Base-by-base conservation (phyloP, 2,888 invertebrate species). In the Philereme vetulata region DNA sequence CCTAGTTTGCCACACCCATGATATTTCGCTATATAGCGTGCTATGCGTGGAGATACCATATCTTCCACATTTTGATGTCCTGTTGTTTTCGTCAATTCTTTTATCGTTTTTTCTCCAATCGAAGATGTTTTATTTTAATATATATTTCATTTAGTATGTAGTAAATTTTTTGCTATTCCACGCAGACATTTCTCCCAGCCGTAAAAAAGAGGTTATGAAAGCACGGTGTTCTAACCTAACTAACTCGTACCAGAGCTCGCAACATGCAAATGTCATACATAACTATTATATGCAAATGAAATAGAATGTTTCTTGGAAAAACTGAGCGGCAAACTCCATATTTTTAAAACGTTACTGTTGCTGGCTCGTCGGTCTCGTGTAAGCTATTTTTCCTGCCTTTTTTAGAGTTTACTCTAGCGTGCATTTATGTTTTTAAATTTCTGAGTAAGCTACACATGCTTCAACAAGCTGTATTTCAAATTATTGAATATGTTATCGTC, bases 251-350 rank as follows among this genome's bases (percentile, higher is more conserved):
- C 21, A 44, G 44, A 43, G 35, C 36, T 6, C 47, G 44, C 42
- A 44, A 47, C 57, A 52, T 52, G 51, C 33, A 52, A 47, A 52
- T 47, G 36, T 33, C 32, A 43, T 42, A 50, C 50, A 44, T 50
- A 45, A 50, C 44, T 56, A 44, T 50, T 56, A 10, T 51, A 36
- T 48, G 51, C 47, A 58, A 58, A 44, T 43, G 36, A 32, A 38
- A 35, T 40, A 46, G 8, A 46, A 51, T 56, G 40, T 40, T 56
- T 51, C 56, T 56, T 21, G 51, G 50, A 51, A 46, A 21, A 42
- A 40, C 33, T 11, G 21, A 51, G 51, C 21, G 42, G 10, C 5
- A 44, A 44, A 44, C 46, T 51, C 9, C 21, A 51, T 56, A 46
- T 56, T 56, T 56, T 51, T 40, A 34, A 45, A 56, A 56, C 34